These are phyloP conservation scores for Gymnobelideus leadbeateri DNA, from an alignment of 2,113 vertebrate species.

Conservation along the genomic window DNA sequence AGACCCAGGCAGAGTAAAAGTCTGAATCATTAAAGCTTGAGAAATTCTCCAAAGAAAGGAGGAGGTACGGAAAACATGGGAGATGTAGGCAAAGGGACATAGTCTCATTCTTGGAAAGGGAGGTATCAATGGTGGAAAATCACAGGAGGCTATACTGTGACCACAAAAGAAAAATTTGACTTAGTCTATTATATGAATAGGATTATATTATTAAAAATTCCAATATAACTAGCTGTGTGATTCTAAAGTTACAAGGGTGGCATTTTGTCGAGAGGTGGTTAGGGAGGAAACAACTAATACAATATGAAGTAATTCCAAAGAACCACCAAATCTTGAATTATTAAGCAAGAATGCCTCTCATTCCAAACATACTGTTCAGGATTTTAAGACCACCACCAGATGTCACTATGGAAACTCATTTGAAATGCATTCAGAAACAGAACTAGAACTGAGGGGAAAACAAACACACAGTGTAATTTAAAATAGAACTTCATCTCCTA, in stretches of 20 bases:
- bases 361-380: slow-evolving; percentile 53
- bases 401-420: slow-evolving; percentile 84
- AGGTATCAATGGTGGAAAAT: neutral
- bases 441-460: slow-evolving; percentile 16
- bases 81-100: neutral
- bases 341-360: slow-evolving; percentile 59
- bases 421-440: slow-evolving; percentile 12
- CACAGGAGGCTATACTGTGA: neutral
- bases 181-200: neutral
- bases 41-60: neutral
- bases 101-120: fast-evolving
- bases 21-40: neutral
- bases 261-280: neutral
- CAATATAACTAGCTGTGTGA: neutral
- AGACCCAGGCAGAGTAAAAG: neutral
- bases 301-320: slow-evolving; percentile 4
- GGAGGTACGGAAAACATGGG: neutral
- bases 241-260: slow-evolving; percentile 35
- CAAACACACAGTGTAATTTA: slow-evolving; percentile 42
- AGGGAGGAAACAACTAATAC: slow-evolving; percentile 29
- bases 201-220: neutral
- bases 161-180: neutral
- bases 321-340: slow-evolving; percentile 40
- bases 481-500: slow-evolving; percentile 27
- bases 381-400: slow-evolving; percentile 81